Base-by-base conservation (phyloP, 1,140 invertebrate genomes). In the Leptinotarsa defecta region DNA sequence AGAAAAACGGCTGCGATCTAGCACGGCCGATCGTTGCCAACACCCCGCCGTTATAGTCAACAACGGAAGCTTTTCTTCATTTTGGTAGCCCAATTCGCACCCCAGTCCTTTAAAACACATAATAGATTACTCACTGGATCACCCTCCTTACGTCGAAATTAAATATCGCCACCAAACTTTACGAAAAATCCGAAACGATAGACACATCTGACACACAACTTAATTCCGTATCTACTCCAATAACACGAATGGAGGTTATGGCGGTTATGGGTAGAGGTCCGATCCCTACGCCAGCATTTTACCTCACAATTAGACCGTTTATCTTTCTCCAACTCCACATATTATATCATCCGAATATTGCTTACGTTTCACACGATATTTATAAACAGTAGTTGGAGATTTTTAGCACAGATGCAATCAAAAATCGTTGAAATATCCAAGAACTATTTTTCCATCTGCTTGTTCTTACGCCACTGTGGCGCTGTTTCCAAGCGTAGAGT, bases 241-340 rank as follows among this genome's bases (percentile, higher is more conserved):
- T 89, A 89, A 89, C 88, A 88, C 89, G 86, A 89, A 90, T 89
- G 88, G 89, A 90, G 89, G 89, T 90, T 90, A 90, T 89, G 87
- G 89, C 90, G 89, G 89, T 90, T 90, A 90, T 89, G 89, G 85
- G 88, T 89, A 89, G 89, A 89, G 87, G 87, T 88, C 88, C 86
- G 87, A 89, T 89, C 84, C 83, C 83, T 85, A 85, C 85, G 84
- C 84, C 79, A 77, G 78, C 77, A 80, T 81, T 81, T 82, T 82
- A 78, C 75, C 68, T 68, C 68, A 67, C 71, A 74, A 76, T 80
- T 74, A 48, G 73, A 62, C 61, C 62, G 65, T 67, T 71, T 73
- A 77, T 17, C 15, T 43, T 76, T 62, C 48, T 15, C 19, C 48
- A 15, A 22, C n/a, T 48, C 68, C 19, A 48, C 27, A 49, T 65